phyloP scores from a whole-genome alignment of 2,797 vertebrate species.

The Oceanodroma leucorhoa region DNA sequence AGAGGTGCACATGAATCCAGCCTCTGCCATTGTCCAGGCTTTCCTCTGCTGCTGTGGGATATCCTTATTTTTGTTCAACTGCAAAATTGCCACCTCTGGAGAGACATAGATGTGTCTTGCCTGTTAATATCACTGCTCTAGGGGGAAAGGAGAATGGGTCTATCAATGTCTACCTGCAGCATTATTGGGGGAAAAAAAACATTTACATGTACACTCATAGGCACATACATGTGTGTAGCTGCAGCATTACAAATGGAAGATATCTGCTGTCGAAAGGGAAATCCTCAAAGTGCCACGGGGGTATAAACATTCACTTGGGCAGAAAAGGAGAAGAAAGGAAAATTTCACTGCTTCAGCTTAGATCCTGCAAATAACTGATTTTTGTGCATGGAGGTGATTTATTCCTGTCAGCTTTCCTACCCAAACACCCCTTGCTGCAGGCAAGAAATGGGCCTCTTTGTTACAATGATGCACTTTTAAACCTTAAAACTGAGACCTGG shows the following conservation, averaged over 20 bases:
- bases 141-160: constrained; percentile 6
- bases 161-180: constrained; percentile 1
- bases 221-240: rapidly evolving
- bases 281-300: neutral
- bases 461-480: neutral
- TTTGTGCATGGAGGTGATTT: neutral
- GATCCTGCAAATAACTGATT: neutral
- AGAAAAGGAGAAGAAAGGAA: neutral
- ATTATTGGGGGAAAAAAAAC: neutral
- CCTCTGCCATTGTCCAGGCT: neutral
- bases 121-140: constrained; percentile 21
- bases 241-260: neutral
- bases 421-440: neutral
- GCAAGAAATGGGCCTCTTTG: neutral
- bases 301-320: neutral
- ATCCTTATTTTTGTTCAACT: neutral
- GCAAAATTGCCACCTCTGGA: constrained; percentile 4
- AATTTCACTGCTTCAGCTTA: neutral
- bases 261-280: neutral
- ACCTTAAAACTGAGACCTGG: neutral
- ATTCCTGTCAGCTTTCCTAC: neutral
- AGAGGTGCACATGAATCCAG: neutral
- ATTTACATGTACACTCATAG: neutral
- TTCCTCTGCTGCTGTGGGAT: neutral
- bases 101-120: constrained; percentile 8